Evolutionary conservation across 2,113 vertebrate species (phyloP), one percentile per base, ranked within the genome.

Genomic region (Panthera uncia): DNA sequence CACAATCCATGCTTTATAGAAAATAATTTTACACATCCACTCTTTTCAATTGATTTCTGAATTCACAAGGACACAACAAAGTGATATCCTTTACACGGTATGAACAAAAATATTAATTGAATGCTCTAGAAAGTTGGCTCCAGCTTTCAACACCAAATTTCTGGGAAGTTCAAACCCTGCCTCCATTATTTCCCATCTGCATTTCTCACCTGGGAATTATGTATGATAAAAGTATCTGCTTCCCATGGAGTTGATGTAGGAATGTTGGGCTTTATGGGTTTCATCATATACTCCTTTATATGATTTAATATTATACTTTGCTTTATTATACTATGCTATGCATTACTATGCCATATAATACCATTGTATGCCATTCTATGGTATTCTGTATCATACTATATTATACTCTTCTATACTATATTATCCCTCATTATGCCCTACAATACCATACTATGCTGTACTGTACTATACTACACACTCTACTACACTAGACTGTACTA

Each of bases 41-140:
- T 78, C 50, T 38, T 89, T 89, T 76, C 38, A n/a, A 31, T 52
- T 87, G 16, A 91, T 93, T 89, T 94, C 69, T 55, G 89, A 69
- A 84, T 74, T 66, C 21, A 55, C 23, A 65, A 86, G n/a, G 3
- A 48, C 23, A 57, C 27, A 27, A 9, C 11, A 69, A 91, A 93
- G 18, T 48, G 25, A 52, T 78, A 94, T 29, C 79, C 50, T 80
- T 65, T 18, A 89, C n/a, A 52, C 16, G 76, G 36, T 25, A 41
- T 52, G 76, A 93, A 41, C 86, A 89, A 91, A 95, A 92, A 57
- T 68, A 65, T 4, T 76, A 69, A 69, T 31, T 74, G 88, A 68
- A 48, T 91, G 25, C 3, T 63, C 57, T n/a, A 82, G 25, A 89
- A 95, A 91, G 94, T 9, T 23, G 25, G 2, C 18, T 81, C n/a